Base-by-base conservation (phyloP, 2,797 vertebrate species). In the Miichthys miiuy region DNA sequence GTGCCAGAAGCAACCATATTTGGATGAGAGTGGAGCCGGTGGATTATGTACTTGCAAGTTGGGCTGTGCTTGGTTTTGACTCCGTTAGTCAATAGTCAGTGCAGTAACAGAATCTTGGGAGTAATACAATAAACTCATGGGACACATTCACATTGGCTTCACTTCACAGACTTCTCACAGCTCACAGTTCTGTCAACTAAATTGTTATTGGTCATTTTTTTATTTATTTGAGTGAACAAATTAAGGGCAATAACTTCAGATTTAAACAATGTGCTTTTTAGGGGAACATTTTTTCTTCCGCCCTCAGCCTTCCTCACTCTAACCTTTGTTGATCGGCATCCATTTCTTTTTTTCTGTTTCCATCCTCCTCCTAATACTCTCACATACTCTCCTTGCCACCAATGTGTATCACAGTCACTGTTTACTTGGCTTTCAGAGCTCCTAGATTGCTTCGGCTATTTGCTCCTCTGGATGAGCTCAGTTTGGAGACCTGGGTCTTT, bases 381-480 rank as follows among this genome's bases (percentile, higher is more conserved):
- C 50, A 56, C 8, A 30, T 3, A 44, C 64, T 81, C 55, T 66
- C 23, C 63, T 68, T 63, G 10, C 48, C 54, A 34, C 41, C 47
- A 52, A 44, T 44, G 42, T 52, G 57, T 34, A 67, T 85, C 25
- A 78, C 51, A 81, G 56, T 65, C 55, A 60, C n/a, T 89, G 73
- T 93, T 92, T 89, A 71, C 83, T 80, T 72, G 89, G 83, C 64
- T 79, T 71, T 83, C 46, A 7, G 47, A 83, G 75, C 42, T 82
- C 68, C 73, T 66, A 79, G 75, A 89, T 87, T 89, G 85, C 81
- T 79, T 84, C 16, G 17, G 61, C 75, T 93, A 72, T 92, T 93
- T 90, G 78, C 81, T 86, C 58, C 79, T 51, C 66, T 68, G 81
- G 75, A 79, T 87, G 83, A 76, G 87, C 81, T 82, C 68, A 38